These are phyloP conservation scores for Catharus fuscescens DNA, from an alignment of 2,113 vertebrate genomes.

Conservation along the genomic window DNA sequence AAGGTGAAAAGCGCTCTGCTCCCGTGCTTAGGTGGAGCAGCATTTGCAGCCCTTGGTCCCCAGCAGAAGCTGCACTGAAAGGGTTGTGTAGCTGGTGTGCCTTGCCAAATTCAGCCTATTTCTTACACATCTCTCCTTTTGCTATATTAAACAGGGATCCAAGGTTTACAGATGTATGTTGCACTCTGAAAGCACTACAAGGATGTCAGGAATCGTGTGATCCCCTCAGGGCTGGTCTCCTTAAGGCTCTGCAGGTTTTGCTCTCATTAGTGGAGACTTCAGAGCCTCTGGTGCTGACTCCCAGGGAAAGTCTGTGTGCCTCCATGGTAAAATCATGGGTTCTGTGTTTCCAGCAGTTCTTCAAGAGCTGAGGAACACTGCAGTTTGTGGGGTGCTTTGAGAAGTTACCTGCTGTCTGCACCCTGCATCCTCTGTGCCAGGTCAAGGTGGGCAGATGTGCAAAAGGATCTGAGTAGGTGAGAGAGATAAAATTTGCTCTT, in stretches of 20 bases:
- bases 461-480: not conserved
- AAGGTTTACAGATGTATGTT: not conserved
- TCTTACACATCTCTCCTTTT: not conserved
- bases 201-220: accelerated
- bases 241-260: not conserved
- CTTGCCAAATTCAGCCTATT: not conserved
- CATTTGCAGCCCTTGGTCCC: not conserved
- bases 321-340: not conserved
- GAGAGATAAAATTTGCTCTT: not conserved
- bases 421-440: not conserved
- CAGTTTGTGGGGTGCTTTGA: not conserved
- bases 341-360: not conserved
- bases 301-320: not conserved
- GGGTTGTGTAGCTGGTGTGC: not conserved
- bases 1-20: not conserved
- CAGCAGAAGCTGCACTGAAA: not conserved
- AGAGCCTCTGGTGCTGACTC: not conserved
- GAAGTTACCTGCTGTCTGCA: not conserved
- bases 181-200: not conserved
- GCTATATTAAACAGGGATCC: not conserved
- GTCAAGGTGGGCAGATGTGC: not conserved
- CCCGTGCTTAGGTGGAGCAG: not conserved
- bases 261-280: not conserved
- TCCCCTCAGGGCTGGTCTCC: not conserved
- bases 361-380: not conserved